Base-by-base conservation (phyloP, 1,140 invertebrate genomes). In the Hormaphis cornu region DNA sequence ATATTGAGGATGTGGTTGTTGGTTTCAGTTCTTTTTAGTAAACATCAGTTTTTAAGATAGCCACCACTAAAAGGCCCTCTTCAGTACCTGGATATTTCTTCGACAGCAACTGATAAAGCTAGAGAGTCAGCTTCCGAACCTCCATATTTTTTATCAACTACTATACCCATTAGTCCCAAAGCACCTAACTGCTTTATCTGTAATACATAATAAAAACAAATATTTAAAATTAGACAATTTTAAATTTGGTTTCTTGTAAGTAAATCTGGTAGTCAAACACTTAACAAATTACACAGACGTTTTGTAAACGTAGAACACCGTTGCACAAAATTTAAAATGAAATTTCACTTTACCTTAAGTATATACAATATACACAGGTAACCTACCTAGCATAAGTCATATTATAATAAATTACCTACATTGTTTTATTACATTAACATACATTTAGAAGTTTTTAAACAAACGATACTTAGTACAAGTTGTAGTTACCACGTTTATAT, bases 101-200 rank as follows among this genome's bases (percentile, higher is more conserved):
- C 89, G 71, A 91, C 85, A 2, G 85, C 88, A 8, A 91, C 77
- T 0, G 88, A 83, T 72, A 90, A 83, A 0, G 87, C 84, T 35
- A 91, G 77, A 70, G 84, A 84, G 78, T 89, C 88, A n/a, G 88
- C 79, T 2, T 83, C 88, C 18, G 86, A 78, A 12, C 89, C 89
- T 33, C 87, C 87, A 73, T 85, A 83, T 46, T 83, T 80, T 76
- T 84, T 81, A 44, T 83, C 80, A 0, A 86, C 83, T 59, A 81
- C 80, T 2, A 90, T 81, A 5, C 81, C 83, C 82, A 91, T 82
- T 22, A 91, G 76, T 24, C 90, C 89, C 30, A 91, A 75, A 46
- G 87, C 80, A n/a, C 85, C 88, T 72, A 91, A 77, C 75, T 85
- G 82, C 75, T 85, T 83, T 46, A 90, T 83, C 87, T 89, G 75